Evolutionary conservation across 2,888 invertebrate genomes (phyloP).

Genomic region (Cacoxenus indagator): DNA sequence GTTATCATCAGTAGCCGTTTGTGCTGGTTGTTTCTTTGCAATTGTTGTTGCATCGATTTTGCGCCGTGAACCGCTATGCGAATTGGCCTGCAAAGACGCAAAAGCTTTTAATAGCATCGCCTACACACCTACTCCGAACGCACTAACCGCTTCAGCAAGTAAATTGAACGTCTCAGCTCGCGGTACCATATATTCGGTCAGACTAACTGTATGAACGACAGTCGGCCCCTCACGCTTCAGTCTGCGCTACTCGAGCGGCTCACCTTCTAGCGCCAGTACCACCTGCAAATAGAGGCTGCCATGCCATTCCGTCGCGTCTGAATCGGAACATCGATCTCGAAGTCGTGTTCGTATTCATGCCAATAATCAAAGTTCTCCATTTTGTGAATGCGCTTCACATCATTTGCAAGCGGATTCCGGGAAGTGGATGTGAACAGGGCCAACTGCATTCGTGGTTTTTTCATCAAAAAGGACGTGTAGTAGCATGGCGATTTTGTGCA

Average conservation of each 20-base stretch:
- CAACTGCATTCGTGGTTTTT: constrained; percentile 79
- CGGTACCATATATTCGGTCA: constrained; percentile 83
- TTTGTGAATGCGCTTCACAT: constrained; percentile 76
- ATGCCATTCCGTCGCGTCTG: constrained; percentile 87
- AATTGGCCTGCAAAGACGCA: no score
- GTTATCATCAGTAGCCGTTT: no score
- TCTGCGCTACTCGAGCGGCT: constrained; percentile 74
- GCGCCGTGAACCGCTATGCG: no score
- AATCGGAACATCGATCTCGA: constrained; percentile 77
- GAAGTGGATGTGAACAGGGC: constrained; percentile 78
- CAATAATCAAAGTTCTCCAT: constrained; percentile 78
- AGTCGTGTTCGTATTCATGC: constrained; percentile 72
- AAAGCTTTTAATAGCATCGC: background rate
- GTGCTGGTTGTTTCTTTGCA: constrained; percentile 29
- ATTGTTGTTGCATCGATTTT: no score
- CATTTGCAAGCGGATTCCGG: constrained; percentile 74
- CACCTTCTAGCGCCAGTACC: constrained; percentile 76
- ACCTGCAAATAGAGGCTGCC: constrained; percentile 85
- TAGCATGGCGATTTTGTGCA: constrained; percentile 76
- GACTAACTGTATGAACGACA: constrained; percentile 75
- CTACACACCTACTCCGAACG: background rate
- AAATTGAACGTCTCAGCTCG: constrained; percentile 82
- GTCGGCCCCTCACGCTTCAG: constrained; percentile 75
- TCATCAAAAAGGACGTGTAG: constrained; percentile 78
- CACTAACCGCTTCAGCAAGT: constrained; percentile 72